Percentiles rank a stretch among this genome's conserved stretches.
Conservation (phyloP, 2,797 vertebrate species). For the Hydrolagus colliei region DNA sequence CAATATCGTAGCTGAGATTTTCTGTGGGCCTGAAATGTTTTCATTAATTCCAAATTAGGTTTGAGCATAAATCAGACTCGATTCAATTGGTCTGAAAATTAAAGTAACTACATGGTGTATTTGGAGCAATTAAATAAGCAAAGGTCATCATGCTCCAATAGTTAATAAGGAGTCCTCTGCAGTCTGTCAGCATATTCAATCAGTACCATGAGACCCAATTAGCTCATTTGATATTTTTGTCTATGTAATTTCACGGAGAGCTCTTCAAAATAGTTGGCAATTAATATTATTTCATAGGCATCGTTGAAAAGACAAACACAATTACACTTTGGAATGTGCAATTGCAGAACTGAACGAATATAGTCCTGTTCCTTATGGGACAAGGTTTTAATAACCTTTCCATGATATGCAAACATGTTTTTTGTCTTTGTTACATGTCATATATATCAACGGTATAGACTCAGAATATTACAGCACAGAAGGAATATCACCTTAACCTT, state of each 20-base stretch:
- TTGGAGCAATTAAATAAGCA: conserved; percentile 13
- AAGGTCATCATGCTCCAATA: conserved; percentile 8
- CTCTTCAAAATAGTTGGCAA: neutral
- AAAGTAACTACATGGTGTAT: neutral
- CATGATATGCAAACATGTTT: conserved; percentile 14
- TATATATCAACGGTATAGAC: neutral
- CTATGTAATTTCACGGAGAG: neutral
- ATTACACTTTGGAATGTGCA: neutral
- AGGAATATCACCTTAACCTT: too few species aligned
- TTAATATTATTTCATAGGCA: conserved; percentile 23
- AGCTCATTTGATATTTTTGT: conserved; percentile 23
- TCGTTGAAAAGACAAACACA: conserved; percentile 26
- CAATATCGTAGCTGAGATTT: too few species aligned
- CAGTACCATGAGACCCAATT: conserved; percentile 29
- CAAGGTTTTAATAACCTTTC: neutral
- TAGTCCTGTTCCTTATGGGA: neutral
- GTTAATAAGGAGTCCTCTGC: neutral
- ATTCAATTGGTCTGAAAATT: conserved; percentile 20
- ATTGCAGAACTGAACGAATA: conserved; percentile 21
- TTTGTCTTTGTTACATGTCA: conserved; percentile 12
- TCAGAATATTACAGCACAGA: too few species aligned
- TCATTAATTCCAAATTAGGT: neutral
- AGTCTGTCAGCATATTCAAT: conserved; percentile 22
- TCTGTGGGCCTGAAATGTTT: neutral
- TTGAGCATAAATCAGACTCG: neutral